Conservation (phyloP, 2,113 vertebrate genomes). For the Ceyx margarethae region DNA sequence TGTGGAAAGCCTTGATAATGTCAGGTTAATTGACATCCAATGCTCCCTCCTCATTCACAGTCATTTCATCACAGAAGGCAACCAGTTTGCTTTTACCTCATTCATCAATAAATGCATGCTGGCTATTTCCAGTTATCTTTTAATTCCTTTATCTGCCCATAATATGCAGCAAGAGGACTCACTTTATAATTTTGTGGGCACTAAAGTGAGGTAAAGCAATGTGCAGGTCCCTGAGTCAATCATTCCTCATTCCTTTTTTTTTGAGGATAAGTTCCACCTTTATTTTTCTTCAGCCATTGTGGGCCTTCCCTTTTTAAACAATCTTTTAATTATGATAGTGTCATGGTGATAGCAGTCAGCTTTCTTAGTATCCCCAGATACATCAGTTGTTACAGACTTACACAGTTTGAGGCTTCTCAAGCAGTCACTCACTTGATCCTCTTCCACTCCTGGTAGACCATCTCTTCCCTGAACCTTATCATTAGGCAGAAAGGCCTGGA, state of each 20-base stretch:
- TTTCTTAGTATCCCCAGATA: background rate
- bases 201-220: background rate
- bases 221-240: background rate
- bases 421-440: background rate
- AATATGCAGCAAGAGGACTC: background rate
- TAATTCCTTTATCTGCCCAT: background rate
- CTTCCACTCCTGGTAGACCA: background rate
- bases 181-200: background rate
- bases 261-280: background rate
- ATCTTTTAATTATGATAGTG: background rate
- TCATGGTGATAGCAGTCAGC: background rate
- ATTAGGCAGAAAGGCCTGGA: background rate
- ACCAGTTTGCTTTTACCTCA: background rate
- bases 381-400: background rate
- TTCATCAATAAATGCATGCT: background rate
- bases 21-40: background rate
- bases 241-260: background rate
- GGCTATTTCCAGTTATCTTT: background rate
- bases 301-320: background rate
- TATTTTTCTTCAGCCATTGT: background rate
- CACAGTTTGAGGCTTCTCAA: background rate
- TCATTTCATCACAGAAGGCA: background rate
- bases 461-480: background rate
- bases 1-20: background rate
- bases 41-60: background rate